Base-by-base conservation (phyloP, 2,113 vertebrate genomes). In the Narcine bancroftii region DNA sequence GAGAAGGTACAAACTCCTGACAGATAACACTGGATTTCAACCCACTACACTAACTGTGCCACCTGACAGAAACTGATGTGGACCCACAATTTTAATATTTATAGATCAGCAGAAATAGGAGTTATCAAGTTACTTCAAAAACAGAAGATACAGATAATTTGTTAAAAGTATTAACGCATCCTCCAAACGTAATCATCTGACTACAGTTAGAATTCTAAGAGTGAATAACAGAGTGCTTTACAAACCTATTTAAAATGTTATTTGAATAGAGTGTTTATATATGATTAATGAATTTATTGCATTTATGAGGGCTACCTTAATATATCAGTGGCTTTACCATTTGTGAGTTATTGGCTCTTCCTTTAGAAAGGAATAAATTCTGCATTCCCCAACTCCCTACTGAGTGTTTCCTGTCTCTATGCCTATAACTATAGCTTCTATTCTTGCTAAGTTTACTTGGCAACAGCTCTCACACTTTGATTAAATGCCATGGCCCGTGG, bases 401-500 rank as follows among this genome's bases (percentile, higher is more conserved):
- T 71, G 63, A 69, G 42, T 4, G 42, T 91, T 91, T 11, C 89
- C 42, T 33, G 63, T 91, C 39, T 45, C 39, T 69, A 2, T 71
- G 65, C 29, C 89, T 91, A 91, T 69, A 91, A 91, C 89, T 91
- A 29, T 91, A 91, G 89, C 89, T 42, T 91, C 65, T 91, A 65
- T 69, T 91, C 65, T 24, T 89, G 33, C 65, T 69, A 91, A 47
- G 89, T 91, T 91, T 91, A 69, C 63, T 91, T 91, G 63, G 89
- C 89, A 91, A 91, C 85, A 45, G 65, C 89, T 69, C 89, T 69
- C 65, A 39, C 89, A 91, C 63, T 69, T 91, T 91, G 89, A 91
- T 91, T 91, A 91, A 91, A 91, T 91, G 89, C 89, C 65, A 91
- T 91, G 65, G 89, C 89, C 89, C 11, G 89, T 91, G 89, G 89